Evolutionary conservation across 2,797 vertebrate species (phyloP).

Genomic region (Champsocephalus esox): DNA sequence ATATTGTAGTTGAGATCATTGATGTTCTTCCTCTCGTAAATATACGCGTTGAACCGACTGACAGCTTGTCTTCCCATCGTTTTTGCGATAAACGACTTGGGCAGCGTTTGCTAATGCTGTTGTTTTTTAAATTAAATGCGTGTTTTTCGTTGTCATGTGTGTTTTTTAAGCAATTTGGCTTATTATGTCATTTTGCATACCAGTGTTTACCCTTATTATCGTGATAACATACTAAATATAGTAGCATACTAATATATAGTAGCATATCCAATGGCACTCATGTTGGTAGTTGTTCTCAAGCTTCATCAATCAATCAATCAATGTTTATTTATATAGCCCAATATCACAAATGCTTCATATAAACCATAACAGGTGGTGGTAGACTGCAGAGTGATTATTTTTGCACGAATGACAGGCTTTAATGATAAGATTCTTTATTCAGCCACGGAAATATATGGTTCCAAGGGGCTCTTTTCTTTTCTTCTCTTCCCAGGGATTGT

Average conservation of each 20-base stretch:
- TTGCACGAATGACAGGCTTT: not conserved
- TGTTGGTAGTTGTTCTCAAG: not conserved
- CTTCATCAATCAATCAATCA: too few species aligned
- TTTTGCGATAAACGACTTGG: not conserved
- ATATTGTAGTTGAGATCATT: accelerated
- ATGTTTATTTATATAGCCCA: too few species aligned
- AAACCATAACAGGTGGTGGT: not conserved
- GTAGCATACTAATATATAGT: too few species aligned
- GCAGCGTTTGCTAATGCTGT: conserved; percentile 4
- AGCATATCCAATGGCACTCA: not conserved
- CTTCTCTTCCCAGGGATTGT: not conserved
- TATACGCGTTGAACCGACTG: conserved; percentile 29
- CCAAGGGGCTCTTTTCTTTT: not conserved
- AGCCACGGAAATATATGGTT: too few species aligned
- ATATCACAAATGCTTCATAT: not conserved
- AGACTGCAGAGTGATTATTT: not conserved
- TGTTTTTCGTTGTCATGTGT: conserved; percentile 12
- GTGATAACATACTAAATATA: not conserved
- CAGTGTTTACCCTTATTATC: not conserved
- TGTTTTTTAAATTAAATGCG: conserved; percentile 32
- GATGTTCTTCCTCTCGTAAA: not conserved
- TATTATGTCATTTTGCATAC: not conserved
- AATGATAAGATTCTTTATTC: not conserved
- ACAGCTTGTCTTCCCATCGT: conserved; percentile 16
- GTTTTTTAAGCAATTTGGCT: not conserved